Base-by-base conservation (phyloP, 1,140 invertebrate genomes). In the Prorops nasuta region DNA sequence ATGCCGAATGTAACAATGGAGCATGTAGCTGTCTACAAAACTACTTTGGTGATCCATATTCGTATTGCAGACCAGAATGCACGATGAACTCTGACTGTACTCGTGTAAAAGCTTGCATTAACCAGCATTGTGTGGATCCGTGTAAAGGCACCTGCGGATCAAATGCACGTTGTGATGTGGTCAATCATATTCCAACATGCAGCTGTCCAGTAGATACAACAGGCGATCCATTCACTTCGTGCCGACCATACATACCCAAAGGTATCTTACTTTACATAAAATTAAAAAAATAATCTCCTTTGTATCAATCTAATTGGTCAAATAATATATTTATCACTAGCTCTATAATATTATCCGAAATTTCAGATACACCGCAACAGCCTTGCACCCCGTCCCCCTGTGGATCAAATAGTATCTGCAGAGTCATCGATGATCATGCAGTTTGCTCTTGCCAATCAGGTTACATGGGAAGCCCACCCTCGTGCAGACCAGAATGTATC, bases 71-170 rank as follows among this genome's bases (percentile, higher is more conserved):
- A 53, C 90, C 90, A 12, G 90, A 93, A 72, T 94, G 91, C 71
- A 86, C 90, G 0, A 82, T 90, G 61, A 93, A 90, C 67, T 85
- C 88, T 1, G 91, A 94, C 49, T 94, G 91, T 69, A 77, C 87
- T 2, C 79, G 84, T 35, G 80, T 83, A 36, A 88, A 84, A 71
- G 84, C 88, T 2, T 93, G 90, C 62, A 82, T 84, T 43, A 84
- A 84, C 56, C 85, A 86, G 54, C 86, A 86, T 67, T 91, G 89
- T 63, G 76, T 84, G 1, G 84, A 91, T 79, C 88, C 88, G 15
- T 91, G 89, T 61, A 78, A 82, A n/a, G 86, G 86, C 36, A 87
- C 86, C 1, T 92, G 90, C 66, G 90, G 87, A 10, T 71, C 80
- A 51, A 83, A 82, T 60, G 86, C 88, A 2, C 72, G 82, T 24